Conservation (phyloP, 1,140 invertebrate species). For the Helicoverpa zea region DNA sequence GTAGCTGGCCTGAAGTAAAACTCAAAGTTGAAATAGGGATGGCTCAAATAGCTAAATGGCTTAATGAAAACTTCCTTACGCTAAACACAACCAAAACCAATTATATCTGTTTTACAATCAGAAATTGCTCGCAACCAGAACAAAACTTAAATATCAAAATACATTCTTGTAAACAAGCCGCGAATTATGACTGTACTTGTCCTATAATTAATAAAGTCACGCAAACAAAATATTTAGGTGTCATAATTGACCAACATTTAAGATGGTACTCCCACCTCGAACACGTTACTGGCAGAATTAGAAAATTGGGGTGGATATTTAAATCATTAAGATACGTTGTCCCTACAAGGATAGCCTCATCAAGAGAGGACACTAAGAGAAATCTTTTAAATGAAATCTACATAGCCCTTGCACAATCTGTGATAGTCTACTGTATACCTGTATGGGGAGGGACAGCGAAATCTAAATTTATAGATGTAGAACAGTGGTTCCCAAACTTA, state of each 20-base stretch:
- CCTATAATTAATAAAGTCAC: slow-evolving; percentile 18
- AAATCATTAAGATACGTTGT: slow-evolving; percentile 33
- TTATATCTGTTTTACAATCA: slow-evolving; percentile 25
- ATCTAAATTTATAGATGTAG: slow-evolving; percentile 46
- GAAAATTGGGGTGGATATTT: slow-evolving; percentile 51
- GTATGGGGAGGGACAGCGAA: slow-evolving; percentile 46
- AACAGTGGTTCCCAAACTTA: too few relatives aligned
- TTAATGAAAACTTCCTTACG: not conserved
- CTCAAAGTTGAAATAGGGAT: slow-evolving; percentile 15
- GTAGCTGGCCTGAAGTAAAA: slow-evolving; percentile 1
- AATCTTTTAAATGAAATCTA: slow-evolving; percentile 44
- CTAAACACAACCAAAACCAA: slow-evolving; percentile 43
- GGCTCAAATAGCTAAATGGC: slow-evolving; percentile 2
- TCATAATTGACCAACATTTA: slow-evolving; percentile 46
- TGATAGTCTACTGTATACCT: slow-evolving; percentile 45
- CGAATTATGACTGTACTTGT: slow-evolving; percentile 26
- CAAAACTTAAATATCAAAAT: not conserved
- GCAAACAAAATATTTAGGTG: slow-evolving; percentile 46
- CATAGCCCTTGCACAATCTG: slow-evolving; percentile 38
- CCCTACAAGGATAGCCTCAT: not conserved
- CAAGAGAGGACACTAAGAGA: not conserved
- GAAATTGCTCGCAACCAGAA: not conserved
- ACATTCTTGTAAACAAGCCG: not conserved
- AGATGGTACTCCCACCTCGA: slow-evolving; percentile 46
- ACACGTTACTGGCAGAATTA: not conserved